Base-by-base conservation (phyloP, 2,888 invertebrate genomes). In the Apodemia zela region DNA sequence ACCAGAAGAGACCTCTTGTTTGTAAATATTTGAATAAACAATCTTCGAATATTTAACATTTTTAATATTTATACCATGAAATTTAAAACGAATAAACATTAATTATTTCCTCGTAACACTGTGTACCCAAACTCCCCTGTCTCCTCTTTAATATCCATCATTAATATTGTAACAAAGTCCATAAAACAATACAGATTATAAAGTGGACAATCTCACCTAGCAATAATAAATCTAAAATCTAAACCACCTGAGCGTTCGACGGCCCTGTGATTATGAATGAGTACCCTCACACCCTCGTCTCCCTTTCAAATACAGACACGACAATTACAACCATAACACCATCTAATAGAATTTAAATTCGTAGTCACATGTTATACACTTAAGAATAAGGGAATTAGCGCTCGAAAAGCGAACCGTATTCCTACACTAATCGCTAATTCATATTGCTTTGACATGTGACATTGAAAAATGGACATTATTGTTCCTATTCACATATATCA, bases 201-300 rank as follows among this genome's bases (percentile, higher is more conserved):
- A 73, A 73, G 78, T 70, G 74, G 79, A 75, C 82, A 80, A 81
- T 81, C 82, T 85, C 84, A 82, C 86, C 83, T 84, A 81, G 73
- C 73, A 75, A 78, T 86, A 78, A 87, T 89, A 89, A 88, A 89
- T 89, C 86, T 85, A 82, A 84, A 84, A 84, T 82, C 84, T 82
- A 80, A 84, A 85, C 86, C 89, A 89, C 88, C 89, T 89, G 89
- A 85, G 88, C 86, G 84, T 85, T 85, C 85, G 84, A 86, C 86
- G 78, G 81, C 79, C 83, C 82, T 76, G 82, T 82, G 84, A 85
- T 88, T 86, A 88, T 87, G 85, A 89, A 87, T 86, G 82, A 81
- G 84, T 79, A 73, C 75, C 72, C 74, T 75, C 75, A 77, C 78
- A 70, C 70, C 72, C 71, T 67, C 66, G 72, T 72, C 73, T 70